Base-by-base conservation (phyloP, 1,140 invertebrate genomes). In the Drosophila parvula region DNA sequence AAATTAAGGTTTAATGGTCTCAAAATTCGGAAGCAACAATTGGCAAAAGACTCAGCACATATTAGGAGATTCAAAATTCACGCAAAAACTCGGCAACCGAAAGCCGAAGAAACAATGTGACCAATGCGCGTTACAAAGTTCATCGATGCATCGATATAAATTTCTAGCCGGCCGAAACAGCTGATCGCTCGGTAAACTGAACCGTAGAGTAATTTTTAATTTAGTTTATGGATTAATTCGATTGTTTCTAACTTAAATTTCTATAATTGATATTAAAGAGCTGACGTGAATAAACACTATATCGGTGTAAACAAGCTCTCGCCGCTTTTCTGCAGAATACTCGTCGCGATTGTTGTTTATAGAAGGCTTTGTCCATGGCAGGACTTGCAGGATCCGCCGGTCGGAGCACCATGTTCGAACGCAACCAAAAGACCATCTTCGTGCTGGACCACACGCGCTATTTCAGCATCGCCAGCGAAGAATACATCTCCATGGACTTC, bases 351-450 rank as follows among this genome's bases (percentile, higher is more conserved):
- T 30, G 9, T 50, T 50, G 3, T 11, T 16, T 5, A 2, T 1
- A 36, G 16, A 12, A 53, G 32, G 2, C 18, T 38, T 36, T 36
- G 12, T 8, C 12, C 12, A 55, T 55, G 51, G 51, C 34, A n/a
- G 51, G 51, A n/a, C 51, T 38, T 10, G 4, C 51, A n/a, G 51
- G 34, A 55, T 55, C 51, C 32, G 18, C 34, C 34, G 34, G 18
- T 55, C 51, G 51, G 51, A 55, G 51, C 51, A 57, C 36, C 40
- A 92, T 92, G 91, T 91, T 90, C 27, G 81, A 91, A 43, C 92
- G 94, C 53, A 97, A 96, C 92, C 97, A 99, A 90, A 99, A 99
- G 93, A 99, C 98, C 4, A 95, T 99, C 58, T 98, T 99, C 93
- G 96, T 99, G 4, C 92, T 99, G 60, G 98, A 99, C 90, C 97